These are phyloP conservation scores for Micromussa lordhowensis DNA, from an alignment of 92 coral and sea anemone species.

Conservation along the genomic window DNA sequence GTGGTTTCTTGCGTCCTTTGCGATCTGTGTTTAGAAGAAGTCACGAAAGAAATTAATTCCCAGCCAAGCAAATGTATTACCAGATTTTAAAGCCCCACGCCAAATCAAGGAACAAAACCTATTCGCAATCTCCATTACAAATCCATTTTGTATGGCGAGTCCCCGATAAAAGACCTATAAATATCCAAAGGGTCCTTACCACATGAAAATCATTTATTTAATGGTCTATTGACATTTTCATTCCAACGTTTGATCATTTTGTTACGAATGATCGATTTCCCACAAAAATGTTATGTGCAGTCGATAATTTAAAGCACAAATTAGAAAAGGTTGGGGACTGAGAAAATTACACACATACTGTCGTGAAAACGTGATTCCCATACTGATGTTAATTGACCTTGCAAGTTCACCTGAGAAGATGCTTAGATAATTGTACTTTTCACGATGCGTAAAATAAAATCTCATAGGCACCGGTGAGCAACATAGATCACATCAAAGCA, in stretches of 20 bases:
- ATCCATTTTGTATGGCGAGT: slow-evolving; percentile 15
- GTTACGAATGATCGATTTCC: not conserved
- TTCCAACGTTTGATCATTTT: slow-evolving; percentile 19
- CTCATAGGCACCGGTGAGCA: not conserved
- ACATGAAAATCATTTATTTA: not conserved
- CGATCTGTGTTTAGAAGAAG: slow-evolving; percentile 40
- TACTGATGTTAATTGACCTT: not conserved
- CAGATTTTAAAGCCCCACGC: slow-evolving; percentile 20
- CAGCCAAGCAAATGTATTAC: slow-evolving; percentile 7
- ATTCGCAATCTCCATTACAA: slow-evolving; percentile 30
- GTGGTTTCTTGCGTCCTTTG: slow-evolving; percentile 17
- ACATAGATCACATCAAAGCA: slow-evolving; percentile 22
- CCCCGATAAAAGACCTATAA: slow-evolving; percentile 4
- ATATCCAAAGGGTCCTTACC: not conserved
- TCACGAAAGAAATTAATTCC: slow-evolving; percentile 37
- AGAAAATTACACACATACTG: not conserved
- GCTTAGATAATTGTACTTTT: not conserved
- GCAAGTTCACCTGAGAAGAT: not conserved
- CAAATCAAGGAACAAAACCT: slow-evolving; percentile 10
- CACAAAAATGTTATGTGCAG: not conserved
- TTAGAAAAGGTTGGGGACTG: not conserved
- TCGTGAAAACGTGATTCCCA: not conserved
- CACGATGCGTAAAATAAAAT: not conserved
- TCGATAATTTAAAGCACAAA: slow-evolving; percentile 3
- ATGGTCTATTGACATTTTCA: slow-evolving; percentile 27